A percentile compares a stretch with the other conserved stretches of the same genome.
Conservation (phyloP, 2,113 vertebrate genomes). For the Psittacula cyanocephala region DNA sequence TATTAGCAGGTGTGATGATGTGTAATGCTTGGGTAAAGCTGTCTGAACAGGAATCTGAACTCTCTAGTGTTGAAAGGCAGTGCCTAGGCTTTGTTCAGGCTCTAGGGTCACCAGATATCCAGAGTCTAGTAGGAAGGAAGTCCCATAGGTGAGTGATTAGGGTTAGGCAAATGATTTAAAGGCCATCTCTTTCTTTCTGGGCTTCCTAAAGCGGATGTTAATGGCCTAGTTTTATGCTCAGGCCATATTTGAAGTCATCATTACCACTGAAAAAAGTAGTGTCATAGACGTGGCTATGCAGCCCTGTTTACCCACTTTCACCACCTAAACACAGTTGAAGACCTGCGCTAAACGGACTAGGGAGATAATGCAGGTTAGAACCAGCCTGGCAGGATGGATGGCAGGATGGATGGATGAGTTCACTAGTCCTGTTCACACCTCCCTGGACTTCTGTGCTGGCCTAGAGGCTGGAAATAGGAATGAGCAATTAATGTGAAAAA, state of each 20-base stretch:
- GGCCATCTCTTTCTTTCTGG: neutral
- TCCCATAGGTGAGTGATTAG: neutral
- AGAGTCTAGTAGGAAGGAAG: neutral
- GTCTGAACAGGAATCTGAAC: neutral
- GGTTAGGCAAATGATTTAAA: neutral
- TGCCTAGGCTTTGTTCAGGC: neutral
- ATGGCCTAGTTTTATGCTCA: neutral
- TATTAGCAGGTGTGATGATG: neutral
- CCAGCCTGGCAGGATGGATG: neutral
- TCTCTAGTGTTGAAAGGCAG: neutral
- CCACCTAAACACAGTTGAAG: neutral
- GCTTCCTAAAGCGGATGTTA: neutral
- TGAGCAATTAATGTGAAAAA: neutral
- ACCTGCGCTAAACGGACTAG: neutral
- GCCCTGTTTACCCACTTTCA: neutral
- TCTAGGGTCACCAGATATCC: neutral
- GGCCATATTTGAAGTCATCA: neutral
- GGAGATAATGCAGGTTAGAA: neutral
- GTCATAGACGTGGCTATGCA: fast-evolving
- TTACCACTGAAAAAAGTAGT: neutral
- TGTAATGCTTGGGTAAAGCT: neutral
- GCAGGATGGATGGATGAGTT: neutral
- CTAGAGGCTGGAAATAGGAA: neutral
- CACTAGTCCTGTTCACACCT: neutral
- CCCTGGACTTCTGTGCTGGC: neutral